These are phyloP conservation scores for Tetrax tetrax DNA, from an alignment of 2,113 vertebrate species.

Conservation along the genomic window DNA sequence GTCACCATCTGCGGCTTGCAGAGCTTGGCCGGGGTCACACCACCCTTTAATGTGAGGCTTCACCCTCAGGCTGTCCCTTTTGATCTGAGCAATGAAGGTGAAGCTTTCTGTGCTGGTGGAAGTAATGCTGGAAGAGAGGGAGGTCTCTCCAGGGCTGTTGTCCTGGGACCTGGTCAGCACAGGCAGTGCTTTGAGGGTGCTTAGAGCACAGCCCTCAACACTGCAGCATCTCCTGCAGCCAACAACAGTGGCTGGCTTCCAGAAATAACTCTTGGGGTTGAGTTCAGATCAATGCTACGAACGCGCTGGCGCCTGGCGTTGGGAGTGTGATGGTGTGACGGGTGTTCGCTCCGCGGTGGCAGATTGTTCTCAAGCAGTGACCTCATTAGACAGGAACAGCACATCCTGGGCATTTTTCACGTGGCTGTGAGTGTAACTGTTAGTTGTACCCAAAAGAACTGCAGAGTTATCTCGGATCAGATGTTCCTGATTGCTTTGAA, in stretches of 20 bases:
- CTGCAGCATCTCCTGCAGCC: not conserved
- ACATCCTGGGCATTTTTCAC: not conserved
- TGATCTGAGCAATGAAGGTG: not conserved
- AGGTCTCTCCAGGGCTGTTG: not conserved
- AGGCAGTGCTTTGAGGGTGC: not conserved
- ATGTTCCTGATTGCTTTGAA: not conserved
- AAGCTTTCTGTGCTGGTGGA: not conserved
- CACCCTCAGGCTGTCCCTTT: not conserved
- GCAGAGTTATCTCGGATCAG: not conserved
- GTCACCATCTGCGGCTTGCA: not conserved
- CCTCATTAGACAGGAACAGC: not conserved
- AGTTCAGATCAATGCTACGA: not conserved
- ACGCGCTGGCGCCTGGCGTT: accelerated
- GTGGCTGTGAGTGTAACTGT: accelerated
- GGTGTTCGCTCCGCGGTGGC: not conserved
- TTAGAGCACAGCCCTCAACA: accelerated
- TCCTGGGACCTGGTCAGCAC: not conserved
- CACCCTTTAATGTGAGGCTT: not conserved
- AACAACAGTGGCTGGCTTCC: accelerated
- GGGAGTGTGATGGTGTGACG: accelerated
- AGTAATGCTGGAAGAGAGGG: not conserved
- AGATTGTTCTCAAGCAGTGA: not conserved
- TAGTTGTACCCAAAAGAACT: not conserved
- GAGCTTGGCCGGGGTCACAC: not conserved
- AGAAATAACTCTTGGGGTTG: not conserved